Evolutionary conservation across 2,113 vertebrate genomes (phyloP).

Genomic region (Lepus americanus): DNA sequence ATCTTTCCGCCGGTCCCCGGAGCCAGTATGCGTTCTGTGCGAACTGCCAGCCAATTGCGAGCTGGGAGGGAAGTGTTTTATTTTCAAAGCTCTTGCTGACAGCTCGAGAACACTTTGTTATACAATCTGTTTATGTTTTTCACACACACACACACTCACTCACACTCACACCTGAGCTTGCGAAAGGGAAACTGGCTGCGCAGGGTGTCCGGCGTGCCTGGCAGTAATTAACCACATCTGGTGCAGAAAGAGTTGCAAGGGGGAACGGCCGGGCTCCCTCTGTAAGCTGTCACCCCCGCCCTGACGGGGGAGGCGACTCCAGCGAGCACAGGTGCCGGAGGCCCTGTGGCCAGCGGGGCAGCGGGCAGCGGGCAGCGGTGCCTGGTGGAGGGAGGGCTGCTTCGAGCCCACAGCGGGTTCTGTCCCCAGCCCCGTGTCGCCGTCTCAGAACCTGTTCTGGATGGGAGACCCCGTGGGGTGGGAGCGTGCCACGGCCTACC

Average conservation of each 20-base stretch:
- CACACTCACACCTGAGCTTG: constrained; percentile 81
- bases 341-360: neutral
- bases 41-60: constrained; percentile 91
- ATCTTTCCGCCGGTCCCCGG: constrained; percentile 89
- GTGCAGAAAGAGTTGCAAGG: constrained; percentile 75
- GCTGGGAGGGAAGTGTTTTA: constrained; percentile 90
- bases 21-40: constrained; percentile 91
- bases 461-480: too few relatives aligned
- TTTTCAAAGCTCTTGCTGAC: constrained; percentile 92
- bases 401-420: too few relatives aligned
- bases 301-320: constrained; percentile 61
- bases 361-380: neutral
- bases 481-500: neutral
- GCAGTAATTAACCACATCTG: constrained; percentile 89
- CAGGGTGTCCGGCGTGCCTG: constrained; percentile 82
- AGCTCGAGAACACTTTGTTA: constrained; percentile 91
- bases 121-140: constrained; percentile 91
- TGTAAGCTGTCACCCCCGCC: constrained; percentile 80
- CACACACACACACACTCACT: constrained; percentile 54
- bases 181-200: constrained; percentile 86
- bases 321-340: constrained; percentile 81
- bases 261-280: constrained; percentile 73
- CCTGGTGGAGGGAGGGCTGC: neutral
- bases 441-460: neutral
- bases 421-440: neutral